These are phyloP conservation scores for Dascyllus trimaculatus DNA, from an alignment of 2,113 vertebrate species.

Conservation along the genomic window DNA sequence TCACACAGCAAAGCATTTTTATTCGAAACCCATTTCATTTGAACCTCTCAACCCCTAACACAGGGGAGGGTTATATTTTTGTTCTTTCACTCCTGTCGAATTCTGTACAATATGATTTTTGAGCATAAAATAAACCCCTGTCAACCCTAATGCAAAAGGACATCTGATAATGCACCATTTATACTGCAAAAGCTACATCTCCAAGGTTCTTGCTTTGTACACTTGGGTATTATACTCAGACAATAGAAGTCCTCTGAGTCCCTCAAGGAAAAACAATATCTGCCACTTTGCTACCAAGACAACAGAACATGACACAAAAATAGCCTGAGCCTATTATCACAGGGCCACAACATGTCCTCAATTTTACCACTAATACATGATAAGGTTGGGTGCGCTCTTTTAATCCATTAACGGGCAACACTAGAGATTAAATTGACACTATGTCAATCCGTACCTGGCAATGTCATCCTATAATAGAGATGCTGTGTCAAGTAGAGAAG, in stretches of 20 bases:
- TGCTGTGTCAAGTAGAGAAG: constrained; percentile 55
- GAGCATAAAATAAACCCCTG: not conserved
- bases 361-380: constrained; percentile 55
- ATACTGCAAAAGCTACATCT: constrained; percentile 41
- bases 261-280: constrained; percentile 66
- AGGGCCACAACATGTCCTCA: constrained; percentile 55
- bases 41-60: constrained; percentile 58
- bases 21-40: constrained; percentile 64
- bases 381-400: constrained; percentile 49
- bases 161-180: constrained; percentile 43
- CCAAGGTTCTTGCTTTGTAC: constrained; percentile 43
- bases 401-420: constrained; percentile 59
- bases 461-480: constrained; percentile 66
- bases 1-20: constrained; percentile 56
- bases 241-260: constrained; percentile 54
- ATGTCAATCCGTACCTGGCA: constrained; percentile 74
- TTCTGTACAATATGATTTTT: constrained; percentile 14
- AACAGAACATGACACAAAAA: constrained; percentile 71
- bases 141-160: constrained; percentile 22
- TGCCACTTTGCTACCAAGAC: constrained; percentile 72
- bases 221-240: constrained; percentile 58
- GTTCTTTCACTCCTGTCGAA: constrained; percentile 29
- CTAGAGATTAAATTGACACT: constrained; percentile 65
- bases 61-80: constrained; percentile 20
- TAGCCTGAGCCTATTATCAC: constrained; percentile 54